Evolutionary conservation across 1,140 invertebrate genomes (phyloP).

Genomic region (Drosophila takahashii): DNA sequence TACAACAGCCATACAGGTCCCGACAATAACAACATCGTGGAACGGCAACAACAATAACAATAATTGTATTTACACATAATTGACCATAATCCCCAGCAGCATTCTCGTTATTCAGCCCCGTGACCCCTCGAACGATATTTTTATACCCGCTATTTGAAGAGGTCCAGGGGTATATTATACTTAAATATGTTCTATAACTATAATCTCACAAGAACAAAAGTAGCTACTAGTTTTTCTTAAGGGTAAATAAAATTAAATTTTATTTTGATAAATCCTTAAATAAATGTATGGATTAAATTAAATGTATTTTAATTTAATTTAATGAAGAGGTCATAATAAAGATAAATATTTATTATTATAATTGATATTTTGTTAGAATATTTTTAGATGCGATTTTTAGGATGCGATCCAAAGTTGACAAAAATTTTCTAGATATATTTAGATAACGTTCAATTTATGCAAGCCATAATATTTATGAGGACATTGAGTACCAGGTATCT

Average conservation of each 20-base stretch:
- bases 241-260: not conserved
- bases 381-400: too few relatives aligned
- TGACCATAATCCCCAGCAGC: constrained; percentile 77
- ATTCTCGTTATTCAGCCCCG: constrained; percentile 8
- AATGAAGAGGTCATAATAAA: too few relatives aligned
- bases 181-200: not conserved
- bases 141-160: constrained; percentile 4
- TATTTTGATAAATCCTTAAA: not conserved
- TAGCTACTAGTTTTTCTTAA: too few relatives aligned
- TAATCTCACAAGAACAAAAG: too few relatives aligned
- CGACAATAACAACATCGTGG: constrained; percentile 49
- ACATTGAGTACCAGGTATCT: not conserved
- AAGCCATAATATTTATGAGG: too few relatives aligned
- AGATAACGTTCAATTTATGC: too few relatives aligned
- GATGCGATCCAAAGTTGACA: too few relatives aligned
- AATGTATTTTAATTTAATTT: too few relatives aligned
- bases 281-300: not conserved
- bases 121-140: constrained; percentile 18
- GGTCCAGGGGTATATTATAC: not conserved
- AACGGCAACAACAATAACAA: constrained; percentile 69
- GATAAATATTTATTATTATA: too few relatives aligned
- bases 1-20: constrained; percentile 16
- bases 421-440: too few relatives aligned
- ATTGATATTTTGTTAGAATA: too few relatives aligned
- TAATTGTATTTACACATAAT: constrained; percentile 82